phyloP scores from a whole-genome alignment of 2,888 invertebrate species.

The Ormia ochracea region DNA sequence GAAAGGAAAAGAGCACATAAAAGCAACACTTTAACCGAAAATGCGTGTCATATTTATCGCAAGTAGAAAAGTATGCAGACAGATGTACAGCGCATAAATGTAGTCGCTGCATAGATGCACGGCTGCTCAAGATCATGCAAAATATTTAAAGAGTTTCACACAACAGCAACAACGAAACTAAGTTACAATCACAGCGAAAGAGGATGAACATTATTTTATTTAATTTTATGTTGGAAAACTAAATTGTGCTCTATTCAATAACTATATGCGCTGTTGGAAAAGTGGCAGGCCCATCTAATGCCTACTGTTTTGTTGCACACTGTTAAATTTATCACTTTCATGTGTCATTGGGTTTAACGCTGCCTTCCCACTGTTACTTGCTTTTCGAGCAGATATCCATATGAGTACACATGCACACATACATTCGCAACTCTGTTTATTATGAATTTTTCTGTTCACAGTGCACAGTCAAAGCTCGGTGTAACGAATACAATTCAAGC shows the following conservation, averaged over 20 bases:
- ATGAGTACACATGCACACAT: not conserved
- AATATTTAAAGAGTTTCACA: not conserved
- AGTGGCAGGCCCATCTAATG: slow-evolving; percentile 34
- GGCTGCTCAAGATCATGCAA: slow-evolving; percentile 42
- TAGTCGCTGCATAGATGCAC: too few relatives aligned
- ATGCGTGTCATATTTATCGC: slow-evolving; percentile 46
- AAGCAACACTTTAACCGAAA: not conserved
- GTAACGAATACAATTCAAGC: too few relatives aligned
- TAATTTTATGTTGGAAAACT: not conserved
- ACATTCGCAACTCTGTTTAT: not conserved
- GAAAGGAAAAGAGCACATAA: not conserved
- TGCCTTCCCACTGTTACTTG: slow-evolving; percentile 4
- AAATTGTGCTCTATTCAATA: slow-evolving; percentile 12
- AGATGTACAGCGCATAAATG: slow-evolving; percentile 10
- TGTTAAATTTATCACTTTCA: slow-evolving; percentile 61
- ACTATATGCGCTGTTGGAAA: slow-evolving; percentile 43
- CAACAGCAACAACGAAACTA: not conserved
- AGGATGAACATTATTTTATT: slow-evolving; percentile 16
- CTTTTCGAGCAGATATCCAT: too few relatives aligned
- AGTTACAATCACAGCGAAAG: not conserved
- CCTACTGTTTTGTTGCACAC: slow-evolving; percentile 56
- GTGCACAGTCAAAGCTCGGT: too few relatives aligned
- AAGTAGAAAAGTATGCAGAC: not conserved
- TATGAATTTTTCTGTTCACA: too few relatives aligned
- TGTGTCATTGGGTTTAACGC: slow-evolving; percentile 52